Conservation (phyloP, 2,113 vertebrate genomes). For the Chaetodon auriga region DNA sequence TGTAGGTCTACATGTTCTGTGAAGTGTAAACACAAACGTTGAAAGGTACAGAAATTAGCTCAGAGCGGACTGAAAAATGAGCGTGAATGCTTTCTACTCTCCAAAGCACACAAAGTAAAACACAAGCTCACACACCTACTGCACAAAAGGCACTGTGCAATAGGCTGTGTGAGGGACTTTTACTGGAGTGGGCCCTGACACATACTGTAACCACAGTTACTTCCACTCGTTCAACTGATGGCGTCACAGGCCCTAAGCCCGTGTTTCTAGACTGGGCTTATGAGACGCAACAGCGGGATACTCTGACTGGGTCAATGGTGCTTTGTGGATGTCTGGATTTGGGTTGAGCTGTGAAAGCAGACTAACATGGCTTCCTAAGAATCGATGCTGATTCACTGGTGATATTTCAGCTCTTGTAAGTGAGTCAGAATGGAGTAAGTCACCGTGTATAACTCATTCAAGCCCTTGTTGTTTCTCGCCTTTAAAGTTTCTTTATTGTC, state of each 20-base stretch:
- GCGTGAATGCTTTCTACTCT: slow-evolving; percentile 15
- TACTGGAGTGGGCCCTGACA: slow-evolving; percentile 16
- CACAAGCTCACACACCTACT: not conserved
- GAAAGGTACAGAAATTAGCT: slow-evolving; percentile 34
- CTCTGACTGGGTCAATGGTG: not conserved
- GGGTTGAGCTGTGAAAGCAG: not conserved
- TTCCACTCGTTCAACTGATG: slow-evolving; percentile 6
- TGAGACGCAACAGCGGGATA: not conserved
- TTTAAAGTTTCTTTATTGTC: not conserved
- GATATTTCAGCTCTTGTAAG: slow-evolving; percentile 8
- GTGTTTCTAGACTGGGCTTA: slow-evolving; percentile 19
- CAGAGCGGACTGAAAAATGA: not conserved
- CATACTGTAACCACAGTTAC: not conserved
- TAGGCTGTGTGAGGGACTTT: slow-evolving; percentile 26
- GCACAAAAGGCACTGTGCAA: slow-evolving; percentile 36
- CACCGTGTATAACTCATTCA: slow-evolving; percentile 1
- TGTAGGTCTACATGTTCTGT: slow-evolving; percentile 68
- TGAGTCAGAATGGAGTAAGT: slow-evolving; percentile 31
- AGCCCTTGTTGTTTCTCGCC: slow-evolving; percentile 6
- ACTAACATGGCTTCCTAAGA: slow-evolving; percentile 26
- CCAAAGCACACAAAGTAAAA: slow-evolving; percentile 40
- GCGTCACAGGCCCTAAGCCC: not conserved
- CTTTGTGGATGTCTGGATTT: slow-evolving; percentile 5
- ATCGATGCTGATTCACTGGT: slow-evolving; percentile 25
- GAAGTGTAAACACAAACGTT: slow-evolving; percentile 63